Evolutionary conservation across 2,888 invertebrate genomes (phyloP).

Genomic region (Hirtodrosophila alboralis): DNA sequence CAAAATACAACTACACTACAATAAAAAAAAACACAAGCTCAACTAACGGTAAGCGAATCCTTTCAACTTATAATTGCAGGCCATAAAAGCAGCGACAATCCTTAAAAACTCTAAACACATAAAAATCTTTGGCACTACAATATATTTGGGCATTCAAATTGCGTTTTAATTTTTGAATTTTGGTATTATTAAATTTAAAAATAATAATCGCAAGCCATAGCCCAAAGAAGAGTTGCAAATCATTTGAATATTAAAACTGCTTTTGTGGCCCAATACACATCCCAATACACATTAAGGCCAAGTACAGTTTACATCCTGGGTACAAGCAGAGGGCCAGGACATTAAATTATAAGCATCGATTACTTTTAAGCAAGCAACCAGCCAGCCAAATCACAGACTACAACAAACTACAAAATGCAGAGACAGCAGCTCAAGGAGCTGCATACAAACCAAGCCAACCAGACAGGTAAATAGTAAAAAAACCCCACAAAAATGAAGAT

Average conservation of each 20-base stretch:
- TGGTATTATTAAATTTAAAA: constrained; percentile 60
- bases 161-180: constrained; percentile 46
- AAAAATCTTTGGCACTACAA: constrained; percentile 47
- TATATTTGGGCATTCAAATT: constrained; percentile 41
- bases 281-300: constrained; percentile 12
- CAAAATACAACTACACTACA: constrained; percentile 41
- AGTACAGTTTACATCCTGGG: constrained; percentile 66
- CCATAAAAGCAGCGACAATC: constrained; percentile 21
- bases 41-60: constrained; percentile 59
- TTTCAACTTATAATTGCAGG: constrained; percentile 13
- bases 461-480: constrained; percentile 34
- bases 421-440: constrained; percentile 14
- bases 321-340: constrained; percentile 33
- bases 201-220: constrained; percentile 58
- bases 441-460: constrained; percentile 31
- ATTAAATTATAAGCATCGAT: constrained; percentile 32
- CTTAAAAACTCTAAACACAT: constrained; percentile 24
- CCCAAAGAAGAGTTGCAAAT: constrained; percentile 53
- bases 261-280: constrained; percentile 21
- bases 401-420: constrained; percentile 27
- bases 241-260: constrained; percentile 17
- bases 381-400: constrained; percentile 30
- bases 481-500: constrained; percentile 13
- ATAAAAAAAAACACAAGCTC: constrained; percentile 30
- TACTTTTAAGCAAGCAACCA: constrained; percentile 23